Evolutionary conservation across 1,140 invertebrate species (phyloP).

Genomic region (Leucophenga varia): DNA sequence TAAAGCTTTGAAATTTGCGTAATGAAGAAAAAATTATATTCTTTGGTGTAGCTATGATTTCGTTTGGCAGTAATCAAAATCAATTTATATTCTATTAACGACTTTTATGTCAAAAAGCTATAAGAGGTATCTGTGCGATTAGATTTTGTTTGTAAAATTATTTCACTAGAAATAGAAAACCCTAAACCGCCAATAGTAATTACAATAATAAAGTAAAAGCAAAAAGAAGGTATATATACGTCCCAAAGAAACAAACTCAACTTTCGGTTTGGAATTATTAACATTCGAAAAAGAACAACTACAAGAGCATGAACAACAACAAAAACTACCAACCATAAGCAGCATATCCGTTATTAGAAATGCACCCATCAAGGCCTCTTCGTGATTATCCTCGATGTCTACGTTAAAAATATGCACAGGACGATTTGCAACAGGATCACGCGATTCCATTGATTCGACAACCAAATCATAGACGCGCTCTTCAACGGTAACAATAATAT

Average conservation of each 20-base stretch:
- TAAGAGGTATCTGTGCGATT: too few species aligned
- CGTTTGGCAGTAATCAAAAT: too few species aligned
- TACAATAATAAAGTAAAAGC: too few species aligned
- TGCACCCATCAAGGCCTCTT: slow-evolving; percentile 99
- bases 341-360: slow-evolving; percentile 96
- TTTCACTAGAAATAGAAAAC: too few species aligned
- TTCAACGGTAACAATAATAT: slow-evolving; percentile 96
- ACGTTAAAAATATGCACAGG: slow-evolving; percentile 98
- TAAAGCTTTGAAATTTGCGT: too few species aligned
- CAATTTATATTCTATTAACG: too few species aligned
- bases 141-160: too few species aligned
- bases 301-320: background rate
- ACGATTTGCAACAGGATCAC: slow-evolving; percentile 72
- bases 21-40: too few species aligned
- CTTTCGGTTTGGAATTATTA: background rate
- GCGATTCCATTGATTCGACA: slow-evolving; percentile 73
- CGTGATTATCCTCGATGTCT: slow-evolving; percentile 99
- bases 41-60: too few species aligned
- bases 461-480: slow-evolving; percentile 98
- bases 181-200: too few species aligned
- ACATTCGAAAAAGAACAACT: background rate
- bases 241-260: background rate
- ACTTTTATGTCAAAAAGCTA: too few species aligned
- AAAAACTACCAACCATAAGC: slow-evolving; percentile 72
- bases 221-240: background rate